phyloP scores from a whole-genome alignment of 2,113 vertebrate genomes.

The Sorex araneus region DNA sequence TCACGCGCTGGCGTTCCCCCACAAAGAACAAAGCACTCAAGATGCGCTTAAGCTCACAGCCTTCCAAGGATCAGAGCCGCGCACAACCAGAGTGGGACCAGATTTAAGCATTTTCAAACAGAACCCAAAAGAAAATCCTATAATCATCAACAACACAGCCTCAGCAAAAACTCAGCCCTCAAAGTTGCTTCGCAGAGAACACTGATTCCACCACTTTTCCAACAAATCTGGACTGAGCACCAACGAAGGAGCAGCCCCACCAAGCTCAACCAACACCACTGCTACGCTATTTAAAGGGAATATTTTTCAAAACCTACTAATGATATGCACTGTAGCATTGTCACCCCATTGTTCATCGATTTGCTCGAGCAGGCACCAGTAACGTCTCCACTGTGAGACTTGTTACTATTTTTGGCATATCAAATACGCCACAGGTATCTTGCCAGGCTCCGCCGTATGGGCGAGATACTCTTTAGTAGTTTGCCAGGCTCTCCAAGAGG shows the following conservation, averaged over 20 bases:
- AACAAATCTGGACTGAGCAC: not conserved
- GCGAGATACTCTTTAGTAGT: no score
- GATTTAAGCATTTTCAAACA: not conserved
- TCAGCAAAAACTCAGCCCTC: not conserved
- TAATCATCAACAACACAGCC: not conserved
- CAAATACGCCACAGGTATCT: no score
- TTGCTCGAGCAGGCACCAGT: no score
- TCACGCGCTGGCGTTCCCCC: not conserved
- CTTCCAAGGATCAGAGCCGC: no score
- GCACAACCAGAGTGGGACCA: not conserved
- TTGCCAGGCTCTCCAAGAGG: no score
- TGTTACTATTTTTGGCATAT: no score
- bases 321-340: no score
- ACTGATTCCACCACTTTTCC: not conserved
- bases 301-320: not conserved
- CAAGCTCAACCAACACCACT: not conserved
- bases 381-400: no score
- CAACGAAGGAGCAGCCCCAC: not conserved
- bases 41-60: no score
- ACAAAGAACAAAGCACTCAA: not conserved
- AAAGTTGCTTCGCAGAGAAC: conserved; percentile 17
- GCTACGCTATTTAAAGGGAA: not conserved
- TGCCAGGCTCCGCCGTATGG: no score
- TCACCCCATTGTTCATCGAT: no score
- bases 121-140: not conserved